A percentile compares a stretch with the other conserved stretches of the same genome.
Evolutionary conservation across 2,113 vertebrate species (phyloP).

Genomic region (Varanus komodoensis): DNA sequence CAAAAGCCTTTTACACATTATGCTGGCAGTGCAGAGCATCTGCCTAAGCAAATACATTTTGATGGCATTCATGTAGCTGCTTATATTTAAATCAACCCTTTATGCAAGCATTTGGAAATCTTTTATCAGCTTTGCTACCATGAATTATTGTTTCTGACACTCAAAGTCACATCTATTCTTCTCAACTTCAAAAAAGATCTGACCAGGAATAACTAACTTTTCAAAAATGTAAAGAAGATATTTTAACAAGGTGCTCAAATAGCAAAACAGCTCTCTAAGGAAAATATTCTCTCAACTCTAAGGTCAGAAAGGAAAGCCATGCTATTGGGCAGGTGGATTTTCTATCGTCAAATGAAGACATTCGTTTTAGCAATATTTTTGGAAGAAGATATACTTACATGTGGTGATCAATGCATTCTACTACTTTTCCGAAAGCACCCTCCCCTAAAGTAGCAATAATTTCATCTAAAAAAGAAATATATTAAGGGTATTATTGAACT

Average conservation of each 20-base stretch:
- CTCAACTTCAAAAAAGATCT: neutral
- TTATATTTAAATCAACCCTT: too few species aligned
- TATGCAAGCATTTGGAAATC: too few species aligned
- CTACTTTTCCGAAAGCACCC: conserved; percentile 98
- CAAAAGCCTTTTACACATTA: neutral
- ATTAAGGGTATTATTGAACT: conserved; percentile 60
- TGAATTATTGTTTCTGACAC: neutral
- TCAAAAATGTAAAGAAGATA: neutral
- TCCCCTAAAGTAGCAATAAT: conserved; percentile 96
- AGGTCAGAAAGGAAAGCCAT: neutral
- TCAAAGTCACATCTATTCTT: neutral
- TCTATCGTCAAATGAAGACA: neutral
- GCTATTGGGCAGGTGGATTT: accelerated
- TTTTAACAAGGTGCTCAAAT: neutral
- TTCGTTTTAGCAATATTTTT: neutral
- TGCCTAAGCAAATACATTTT: too few species aligned
- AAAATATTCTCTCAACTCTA: neutral
- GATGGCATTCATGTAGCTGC: too few species aligned
- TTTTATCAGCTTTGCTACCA: too few species aligned
- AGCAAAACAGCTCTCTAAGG: neutral
- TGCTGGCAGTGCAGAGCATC: neutral
- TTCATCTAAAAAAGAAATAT: conserved; percentile 89
- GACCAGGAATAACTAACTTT: neutral
- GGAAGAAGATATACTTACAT: conserved; percentile 73
- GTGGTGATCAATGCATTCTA: conserved; percentile 93